phyloP scores from a whole-genome alignment of 2,888 invertebrate species.

The Pollenia labialis region DNA sequence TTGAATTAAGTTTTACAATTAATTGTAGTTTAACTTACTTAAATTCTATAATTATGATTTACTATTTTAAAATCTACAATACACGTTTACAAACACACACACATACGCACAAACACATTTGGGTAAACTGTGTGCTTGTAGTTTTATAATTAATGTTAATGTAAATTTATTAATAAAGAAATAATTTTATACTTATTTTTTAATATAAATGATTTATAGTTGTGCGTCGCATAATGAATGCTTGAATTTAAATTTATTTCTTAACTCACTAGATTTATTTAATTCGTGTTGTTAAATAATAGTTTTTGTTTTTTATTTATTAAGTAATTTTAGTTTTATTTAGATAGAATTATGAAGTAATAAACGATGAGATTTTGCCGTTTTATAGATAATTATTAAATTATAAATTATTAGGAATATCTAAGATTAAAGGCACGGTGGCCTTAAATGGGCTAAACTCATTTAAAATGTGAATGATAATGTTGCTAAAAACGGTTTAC shows the following conservation, averaged over 20 bases:
- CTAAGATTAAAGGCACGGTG: no score
- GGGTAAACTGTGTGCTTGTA: constrained; percentile 19
- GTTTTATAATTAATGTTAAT: constrained; percentile 16
- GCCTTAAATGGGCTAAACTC: no score
- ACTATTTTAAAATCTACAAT: constrained; percentile 54
- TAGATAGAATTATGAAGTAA: not conserved
- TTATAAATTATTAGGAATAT: no score
- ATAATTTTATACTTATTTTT: constrained; percentile 32
- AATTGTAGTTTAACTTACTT: constrained; percentile 39
- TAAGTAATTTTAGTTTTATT: not conserved
- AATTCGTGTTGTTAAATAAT: constrained; percentile 18
- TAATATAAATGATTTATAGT: constrained; percentile 73
- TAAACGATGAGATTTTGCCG: not conserved
- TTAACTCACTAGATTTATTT: constrained; percentile 39
- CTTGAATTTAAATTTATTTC: constrained; percentile 73
- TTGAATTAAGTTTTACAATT: constrained; percentile 33
- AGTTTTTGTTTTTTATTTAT: not conserved
- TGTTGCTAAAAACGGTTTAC: no score
- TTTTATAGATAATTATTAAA: no score
- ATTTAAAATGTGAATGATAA: no score
- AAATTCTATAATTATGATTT: constrained; percentile 42
- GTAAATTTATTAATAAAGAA: constrained; percentile 23
- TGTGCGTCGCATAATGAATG: constrained; percentile 84
- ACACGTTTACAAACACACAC: constrained; percentile 21
- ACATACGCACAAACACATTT: not conserved